Evolutionary conservation across 2,113 vertebrate genomes (phyloP).

Genomic region (Eclectus roratus): DNA sequence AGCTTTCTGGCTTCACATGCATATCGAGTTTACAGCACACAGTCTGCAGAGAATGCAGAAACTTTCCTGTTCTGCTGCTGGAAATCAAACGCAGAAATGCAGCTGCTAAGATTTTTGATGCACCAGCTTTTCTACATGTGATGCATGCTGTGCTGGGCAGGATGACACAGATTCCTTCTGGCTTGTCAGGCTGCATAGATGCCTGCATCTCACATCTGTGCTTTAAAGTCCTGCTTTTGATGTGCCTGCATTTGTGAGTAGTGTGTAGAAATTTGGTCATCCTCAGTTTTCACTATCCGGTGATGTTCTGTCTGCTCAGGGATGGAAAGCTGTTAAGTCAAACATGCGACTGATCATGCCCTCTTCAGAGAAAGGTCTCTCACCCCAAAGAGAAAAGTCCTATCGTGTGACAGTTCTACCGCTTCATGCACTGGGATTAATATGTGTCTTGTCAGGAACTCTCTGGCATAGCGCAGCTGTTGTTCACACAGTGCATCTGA

Average conservation of each 20-base stretch:
- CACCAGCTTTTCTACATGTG: background rate
- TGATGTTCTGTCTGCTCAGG: background rate
- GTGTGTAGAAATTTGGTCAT: background rate
- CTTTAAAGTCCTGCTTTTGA: background rate
- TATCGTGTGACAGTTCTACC: background rate
- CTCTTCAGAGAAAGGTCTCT: background rate
- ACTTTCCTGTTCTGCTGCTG: background rate
- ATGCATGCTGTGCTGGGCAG: background rate
- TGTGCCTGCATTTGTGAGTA: background rate
- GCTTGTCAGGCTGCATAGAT: background rate
- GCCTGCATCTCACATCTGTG: background rate
- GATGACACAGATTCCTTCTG: background rate
- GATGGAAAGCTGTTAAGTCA: background rate
- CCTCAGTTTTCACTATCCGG: background rate
- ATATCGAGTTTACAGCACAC: fast-evolving
- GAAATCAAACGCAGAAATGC: background rate
- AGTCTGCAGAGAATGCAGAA: background rate
- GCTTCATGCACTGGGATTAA: background rate
- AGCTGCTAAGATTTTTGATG: background rate
- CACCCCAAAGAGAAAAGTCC: background rate
- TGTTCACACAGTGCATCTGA: background rate
- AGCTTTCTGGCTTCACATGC: background rate
- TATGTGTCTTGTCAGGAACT: background rate
- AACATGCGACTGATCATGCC: background rate
- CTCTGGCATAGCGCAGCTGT: fast-evolving